A percentile compares a stretch with the other conserved stretches of the same genome.
These are phyloP conservation scores for Muscicapa adusta DNA, from an alignment of 2,113 vertebrate genomes.

Conservation along the genomic window DNA sequence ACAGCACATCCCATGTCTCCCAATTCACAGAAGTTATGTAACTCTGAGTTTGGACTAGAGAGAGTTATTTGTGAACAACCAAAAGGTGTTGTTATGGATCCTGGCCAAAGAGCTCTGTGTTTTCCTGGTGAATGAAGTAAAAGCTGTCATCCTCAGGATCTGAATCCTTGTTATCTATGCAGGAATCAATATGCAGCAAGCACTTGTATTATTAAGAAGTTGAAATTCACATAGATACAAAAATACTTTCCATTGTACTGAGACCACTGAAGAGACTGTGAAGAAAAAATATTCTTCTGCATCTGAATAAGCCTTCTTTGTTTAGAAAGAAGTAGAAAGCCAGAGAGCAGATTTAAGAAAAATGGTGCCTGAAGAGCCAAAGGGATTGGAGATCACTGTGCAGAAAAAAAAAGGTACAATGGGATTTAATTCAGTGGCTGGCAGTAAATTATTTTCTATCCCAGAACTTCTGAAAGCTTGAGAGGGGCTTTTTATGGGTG, in stretches of 20 bases:
- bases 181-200: background rate
- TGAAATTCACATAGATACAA: background rate
- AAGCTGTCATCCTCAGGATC: background rate
- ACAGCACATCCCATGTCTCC: background rate
- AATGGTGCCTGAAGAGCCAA: background rate
- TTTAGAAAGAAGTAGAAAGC: background rate
- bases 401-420: background rate
- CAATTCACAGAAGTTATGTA: background rate
- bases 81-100: background rate
- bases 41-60: background rate
- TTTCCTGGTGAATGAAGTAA: background rate
- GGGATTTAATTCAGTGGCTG: background rate
- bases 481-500: background rate
- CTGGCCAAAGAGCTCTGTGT: background rate
- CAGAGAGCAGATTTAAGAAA: background rate
- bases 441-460: background rate
- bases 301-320: background rate
- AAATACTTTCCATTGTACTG: background rate
- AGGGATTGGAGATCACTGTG: background rate
- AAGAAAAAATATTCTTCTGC: background rate
- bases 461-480: background rate
- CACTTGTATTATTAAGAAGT: background rate
- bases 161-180: background rate
- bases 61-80: background rate
- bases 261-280: background rate